Evolutionary conservation across 2,888 invertebrate species (phyloP).

Genomic region (Eurytoma californica): DNA sequence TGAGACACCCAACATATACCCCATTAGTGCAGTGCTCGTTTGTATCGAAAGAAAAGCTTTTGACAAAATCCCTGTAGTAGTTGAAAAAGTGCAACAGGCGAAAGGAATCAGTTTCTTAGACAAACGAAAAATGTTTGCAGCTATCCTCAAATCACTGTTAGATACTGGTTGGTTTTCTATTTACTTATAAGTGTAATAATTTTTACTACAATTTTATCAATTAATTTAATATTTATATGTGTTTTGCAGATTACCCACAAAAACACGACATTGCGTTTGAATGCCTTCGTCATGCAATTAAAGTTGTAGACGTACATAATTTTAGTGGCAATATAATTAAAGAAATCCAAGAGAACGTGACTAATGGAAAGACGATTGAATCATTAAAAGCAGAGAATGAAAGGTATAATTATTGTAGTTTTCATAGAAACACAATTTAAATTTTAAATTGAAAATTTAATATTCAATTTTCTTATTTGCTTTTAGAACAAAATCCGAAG

Average conservation of each 20-base stretch:
- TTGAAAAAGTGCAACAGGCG: constrained; percentile 24
- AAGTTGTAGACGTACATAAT: background rate
- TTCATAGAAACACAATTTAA: background rate
- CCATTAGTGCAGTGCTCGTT: background rate
- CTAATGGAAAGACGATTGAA: background rate
- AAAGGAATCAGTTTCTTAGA: background rate
- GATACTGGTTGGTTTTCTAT: constrained; percentile 38
- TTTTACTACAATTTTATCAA: background rate
- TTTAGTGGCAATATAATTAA: background rate
- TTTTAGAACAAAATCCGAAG: constrained; percentile 37
- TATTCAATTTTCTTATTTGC: background rate
- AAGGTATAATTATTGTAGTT: constrained; percentile 28
- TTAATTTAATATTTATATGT: background rate
- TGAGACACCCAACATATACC: background rate
- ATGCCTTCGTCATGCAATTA: constrained; percentile 9
- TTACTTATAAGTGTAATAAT: background rate
- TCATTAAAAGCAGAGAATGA: constrained; percentile 18
- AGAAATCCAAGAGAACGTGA: constrained; percentile 25
- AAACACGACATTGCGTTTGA: constrained; percentile 46
- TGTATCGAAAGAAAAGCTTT: background rate
- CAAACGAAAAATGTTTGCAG: background rate
- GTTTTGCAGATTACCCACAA: constrained; percentile 26
- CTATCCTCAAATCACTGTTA: background rate
- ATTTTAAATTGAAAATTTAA: background rate
- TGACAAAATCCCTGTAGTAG: constrained; percentile 32